Conservation (phyloP, 2,113 vertebrate genomes). For the Gobiocypris rarus region DNA sequence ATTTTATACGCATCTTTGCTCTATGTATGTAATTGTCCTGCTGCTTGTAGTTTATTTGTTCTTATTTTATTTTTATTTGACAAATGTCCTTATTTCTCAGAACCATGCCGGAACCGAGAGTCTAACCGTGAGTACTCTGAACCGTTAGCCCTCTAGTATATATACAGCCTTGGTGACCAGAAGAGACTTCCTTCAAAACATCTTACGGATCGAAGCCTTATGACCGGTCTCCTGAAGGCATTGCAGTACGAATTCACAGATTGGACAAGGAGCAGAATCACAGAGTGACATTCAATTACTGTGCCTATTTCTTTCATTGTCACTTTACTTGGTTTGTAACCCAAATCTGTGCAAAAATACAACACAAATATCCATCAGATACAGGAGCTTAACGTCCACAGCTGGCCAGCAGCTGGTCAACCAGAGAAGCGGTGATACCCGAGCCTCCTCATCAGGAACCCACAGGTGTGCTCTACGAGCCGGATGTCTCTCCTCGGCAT, state of each 20-base stretch:
- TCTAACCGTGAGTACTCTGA: no score
- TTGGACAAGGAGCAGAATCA: slow-evolving; percentile 46
- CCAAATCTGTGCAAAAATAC: slow-evolving; percentile 80
- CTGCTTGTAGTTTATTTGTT: no score
- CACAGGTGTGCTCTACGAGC: slow-evolving; percentile 87
- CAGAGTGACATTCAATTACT: slow-evolving; percentile 30
- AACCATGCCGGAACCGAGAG: no score
- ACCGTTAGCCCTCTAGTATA: no score
- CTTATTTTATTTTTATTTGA: no score
- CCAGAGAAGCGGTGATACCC: slow-evolving; percentile 85
- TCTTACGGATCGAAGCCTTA: background rate
- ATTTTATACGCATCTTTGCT: no score
- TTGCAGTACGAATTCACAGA: slow-evolving; percentile 67
- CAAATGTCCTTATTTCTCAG: no score
- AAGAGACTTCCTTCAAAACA: no score
- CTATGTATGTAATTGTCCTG: no score
- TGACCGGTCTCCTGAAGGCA: slow-evolving; percentile 48
- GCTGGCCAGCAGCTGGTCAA: slow-evolving; percentile 85
- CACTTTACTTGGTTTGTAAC: slow-evolving; percentile 15
- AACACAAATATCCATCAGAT: slow-evolving; percentile 52
- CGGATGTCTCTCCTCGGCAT: slow-evolving; percentile 85
- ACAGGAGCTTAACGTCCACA: slow-evolving; percentile 62
- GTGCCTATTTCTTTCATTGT: slow-evolving; percentile 20
- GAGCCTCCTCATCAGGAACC: slow-evolving; percentile 85
- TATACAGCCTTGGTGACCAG: slow-evolving; percentile 15